Conservation (phyloP, 2,797 vertebrate species). For the Darevskia mixta region DNA sequence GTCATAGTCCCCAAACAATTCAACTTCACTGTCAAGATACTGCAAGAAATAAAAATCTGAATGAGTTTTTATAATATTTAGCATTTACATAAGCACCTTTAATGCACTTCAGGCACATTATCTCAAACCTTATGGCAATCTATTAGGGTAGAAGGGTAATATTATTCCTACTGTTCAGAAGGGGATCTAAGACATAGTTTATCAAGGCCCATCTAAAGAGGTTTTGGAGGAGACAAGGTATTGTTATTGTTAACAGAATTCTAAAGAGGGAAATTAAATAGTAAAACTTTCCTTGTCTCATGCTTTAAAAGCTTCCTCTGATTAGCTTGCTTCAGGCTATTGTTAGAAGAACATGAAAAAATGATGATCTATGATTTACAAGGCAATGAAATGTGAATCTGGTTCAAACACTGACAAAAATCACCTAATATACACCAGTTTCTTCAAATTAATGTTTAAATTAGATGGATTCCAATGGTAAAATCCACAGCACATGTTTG, state of each 20-base stretch:
- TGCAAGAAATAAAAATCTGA: conserved; percentile 61
- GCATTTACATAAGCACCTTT: neutral
- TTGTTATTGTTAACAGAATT: neutral
- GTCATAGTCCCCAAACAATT: conserved; percentile 90
- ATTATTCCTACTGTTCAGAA: neutral
- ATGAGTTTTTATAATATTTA: neutral
- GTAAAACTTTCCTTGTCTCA: neutral
- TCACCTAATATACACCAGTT: neutral
- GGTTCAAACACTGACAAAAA: neutral
- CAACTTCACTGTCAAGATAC: conserved; percentile 86
- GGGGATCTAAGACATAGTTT: too few species aligned
- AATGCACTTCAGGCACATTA: neutral
- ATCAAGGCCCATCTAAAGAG: too few species aligned
- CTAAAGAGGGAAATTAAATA: neutral
- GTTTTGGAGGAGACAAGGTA: neutral
- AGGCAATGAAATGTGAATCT: neutral
- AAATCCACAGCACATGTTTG: neutral
- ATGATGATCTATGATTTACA: neutral
- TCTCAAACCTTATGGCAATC: neutral
- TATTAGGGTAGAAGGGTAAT: neutral
- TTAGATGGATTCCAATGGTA: neutral
- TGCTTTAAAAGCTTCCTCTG: neutral
- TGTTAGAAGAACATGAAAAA: neutral
- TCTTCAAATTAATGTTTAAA: neutral
- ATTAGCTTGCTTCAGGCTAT: neutral